A percentile compares a stretch with the other conserved stretches of the same genome.
Conservation (phyloP, 2,113 vertebrate genomes). For the Corydoras sp. region DNA sequence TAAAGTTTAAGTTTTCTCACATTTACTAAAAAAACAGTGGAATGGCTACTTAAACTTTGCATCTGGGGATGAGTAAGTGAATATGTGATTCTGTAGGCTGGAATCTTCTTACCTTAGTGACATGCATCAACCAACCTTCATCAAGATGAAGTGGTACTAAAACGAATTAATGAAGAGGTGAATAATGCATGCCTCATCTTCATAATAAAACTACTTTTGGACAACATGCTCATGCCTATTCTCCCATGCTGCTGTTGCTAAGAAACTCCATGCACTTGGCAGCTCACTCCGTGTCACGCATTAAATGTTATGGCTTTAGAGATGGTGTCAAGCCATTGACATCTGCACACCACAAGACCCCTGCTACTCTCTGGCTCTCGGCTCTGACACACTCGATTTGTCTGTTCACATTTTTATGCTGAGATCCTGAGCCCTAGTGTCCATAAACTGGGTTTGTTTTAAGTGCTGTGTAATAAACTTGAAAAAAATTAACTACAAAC, state of each 20-base stretch:
- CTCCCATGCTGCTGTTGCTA: constrained; percentile 38
- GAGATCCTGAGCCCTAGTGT: constrained; percentile 3
- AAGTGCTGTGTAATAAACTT: constrained; percentile 2
- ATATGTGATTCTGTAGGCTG: no score
- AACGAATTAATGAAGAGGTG: background rate
- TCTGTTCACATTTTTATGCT: constrained; percentile 6
- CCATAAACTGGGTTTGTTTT: constrained; percentile 4
- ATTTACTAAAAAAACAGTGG: no score
- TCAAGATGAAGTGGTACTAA: no score
- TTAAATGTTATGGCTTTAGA: constrained; percentile 33
- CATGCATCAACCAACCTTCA: no score
- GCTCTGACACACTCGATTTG: constrained; percentile 21
- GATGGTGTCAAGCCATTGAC: constrained; percentile 33
- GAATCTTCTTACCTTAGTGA: no score
- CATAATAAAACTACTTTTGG: constrained; percentile 9
- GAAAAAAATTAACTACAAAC: background rate
- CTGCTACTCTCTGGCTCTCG: constrained; percentile 15
- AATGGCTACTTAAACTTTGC: no score
- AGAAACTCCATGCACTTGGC: constrained; percentile 40
- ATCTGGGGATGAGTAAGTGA: no score
- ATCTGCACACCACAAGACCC: constrained; percentile 36
- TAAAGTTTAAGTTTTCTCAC: no score
- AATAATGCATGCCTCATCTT: background rate
- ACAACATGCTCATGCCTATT: constrained; percentile 1
- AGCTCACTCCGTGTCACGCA: constrained; percentile 24